Evolutionary conservation across 2,888 invertebrate species (phyloP).

Genomic region (Drosophila flavopinicola): DNA sequence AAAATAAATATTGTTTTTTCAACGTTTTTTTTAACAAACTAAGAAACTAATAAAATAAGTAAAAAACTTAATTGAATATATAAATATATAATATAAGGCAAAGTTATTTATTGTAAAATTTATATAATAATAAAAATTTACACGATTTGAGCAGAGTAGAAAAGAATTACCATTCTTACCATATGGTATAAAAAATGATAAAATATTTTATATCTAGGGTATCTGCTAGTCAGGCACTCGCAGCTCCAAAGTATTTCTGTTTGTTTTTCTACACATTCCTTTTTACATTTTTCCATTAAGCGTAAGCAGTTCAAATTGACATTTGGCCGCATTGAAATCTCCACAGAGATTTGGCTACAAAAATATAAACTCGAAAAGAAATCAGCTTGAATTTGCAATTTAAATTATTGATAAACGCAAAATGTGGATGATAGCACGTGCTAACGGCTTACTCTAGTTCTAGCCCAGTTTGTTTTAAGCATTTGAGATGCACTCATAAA

Average conservation of each 20-base stretch:
- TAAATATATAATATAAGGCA: no score
- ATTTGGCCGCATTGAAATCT: slow-evolving; percentile 27
- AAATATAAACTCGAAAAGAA: slow-evolving; percentile 14
- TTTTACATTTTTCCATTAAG: slow-evolving; percentile 41
- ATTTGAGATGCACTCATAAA: slow-evolving; percentile 44
- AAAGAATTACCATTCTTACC: no score
- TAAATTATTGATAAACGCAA: slow-evolving; percentile 67
- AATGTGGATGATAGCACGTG: slow-evolving; percentile 16
- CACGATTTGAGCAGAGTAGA: no score
- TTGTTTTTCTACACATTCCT: slow-evolving; percentile 15
- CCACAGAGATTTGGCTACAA: slow-evolving; percentile 30
- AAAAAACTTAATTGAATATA: no score
- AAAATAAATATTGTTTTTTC: no score
- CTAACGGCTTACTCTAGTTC: slow-evolving; percentile 2
- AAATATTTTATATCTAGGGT: not conserved
- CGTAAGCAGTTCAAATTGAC: slow-evolving; percentile 35
- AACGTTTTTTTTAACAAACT: no score
- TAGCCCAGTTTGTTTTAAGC: slow-evolving; percentile 16
- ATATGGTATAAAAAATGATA: no score
- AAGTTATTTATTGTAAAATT: no score
- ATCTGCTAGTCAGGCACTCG: not conserved
- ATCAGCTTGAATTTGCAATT: slow-evolving; percentile 55
- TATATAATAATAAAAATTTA: no score
- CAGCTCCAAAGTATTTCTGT: not conserved
- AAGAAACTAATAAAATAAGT: no score